Base-by-base conservation (phyloP, 1,140 invertebrate genomes). In the Pseudomyrmex flavicornis region DNA sequence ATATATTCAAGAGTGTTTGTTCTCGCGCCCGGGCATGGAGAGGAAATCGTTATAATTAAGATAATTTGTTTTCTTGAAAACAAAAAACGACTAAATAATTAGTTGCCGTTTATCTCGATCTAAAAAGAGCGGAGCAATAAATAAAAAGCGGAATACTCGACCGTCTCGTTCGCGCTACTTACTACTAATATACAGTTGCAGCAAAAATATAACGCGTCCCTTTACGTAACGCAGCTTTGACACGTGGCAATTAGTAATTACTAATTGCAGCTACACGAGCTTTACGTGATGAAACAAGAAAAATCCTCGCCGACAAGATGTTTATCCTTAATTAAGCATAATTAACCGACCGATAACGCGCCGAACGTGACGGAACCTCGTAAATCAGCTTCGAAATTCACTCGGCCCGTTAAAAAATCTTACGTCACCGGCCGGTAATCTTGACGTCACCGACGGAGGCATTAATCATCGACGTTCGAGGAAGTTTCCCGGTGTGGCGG, bases 381-480 rank as follows among this genome's bases (percentile, higher is more conserved):
- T 87, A 87, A 87, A 87, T 86, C 85, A 86, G 85, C 54, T 61
- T 61, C 52, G 65, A 69, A 87, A 61, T 87, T 87, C 66, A 63
- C 22, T 72, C 56, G 50, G 44, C 10, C 20, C 8, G 12, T 12
- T 66, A 62, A 88, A 35, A 88, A 88, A 88, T 88, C 76, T 88
- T 82, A 62, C 86, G 76, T 88, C 87, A 88, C 76, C 72, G 50
- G 44, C 66, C 56, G 54, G 66, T 77, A 85, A 88, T 88, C 86
- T 82, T 85, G 52, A 82, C 87, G 83, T 88, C 87, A 88, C 54
- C 56, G 48, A 22, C 52, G 7, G 52, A 46, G 59, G 59, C 86
- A 88, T 88, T 88, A 88, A 88, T 88, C 87, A 88, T 85, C 74
- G 35, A 73, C 54, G 83, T 54, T 59, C 8, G 56, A 68, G 20